Conservation (phyloP, 2,113 vertebrate species). For the Trematocara unimaculatum region DNA sequence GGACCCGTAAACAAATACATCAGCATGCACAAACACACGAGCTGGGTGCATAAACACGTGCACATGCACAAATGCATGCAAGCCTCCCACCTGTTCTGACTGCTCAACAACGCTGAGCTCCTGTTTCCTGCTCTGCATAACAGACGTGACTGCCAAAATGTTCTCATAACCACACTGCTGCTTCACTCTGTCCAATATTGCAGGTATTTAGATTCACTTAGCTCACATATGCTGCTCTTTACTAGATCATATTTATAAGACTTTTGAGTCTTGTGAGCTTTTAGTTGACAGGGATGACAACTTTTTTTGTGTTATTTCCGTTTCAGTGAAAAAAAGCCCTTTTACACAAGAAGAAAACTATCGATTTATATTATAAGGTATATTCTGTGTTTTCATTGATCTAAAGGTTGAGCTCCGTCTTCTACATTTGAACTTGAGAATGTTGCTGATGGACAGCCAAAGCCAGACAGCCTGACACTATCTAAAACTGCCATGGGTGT, state of each 20-base stretch:
- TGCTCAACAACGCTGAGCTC: not conserved
- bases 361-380: not conserved
- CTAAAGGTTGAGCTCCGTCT: conserved; percentile 13
- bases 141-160: conserved; percentile 6
- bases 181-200: not conserved
- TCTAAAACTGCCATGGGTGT: conserved; percentile 26
- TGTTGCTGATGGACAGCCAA: conserved; percentile 29
- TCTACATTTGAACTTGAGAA: conserved; percentile 2
- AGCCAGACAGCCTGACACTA: conserved; percentile 42
- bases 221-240: conserved; percentile 5
- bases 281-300: not conserved
- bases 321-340: not conserved
- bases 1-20: not conserved
- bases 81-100: conserved; percentile 40
- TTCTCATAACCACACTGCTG: not conserved
- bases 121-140: not conserved
- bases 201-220: conserved; percentile 6
- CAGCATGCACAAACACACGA: conserved; percentile 1
- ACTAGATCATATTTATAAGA: not conserved
- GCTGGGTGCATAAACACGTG: not conserved
- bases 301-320: not conserved
- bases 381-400: conserved; percentile 9
- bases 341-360: not conserved
- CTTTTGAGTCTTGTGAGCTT: not conserved
- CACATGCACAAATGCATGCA: not conserved